A percentile compares a stretch with the other conserved stretches of the same genome.
Evolutionary conservation across 2,113 vertebrate genomes (phyloP).

Genomic region (Lucifuga dentata): DNA sequence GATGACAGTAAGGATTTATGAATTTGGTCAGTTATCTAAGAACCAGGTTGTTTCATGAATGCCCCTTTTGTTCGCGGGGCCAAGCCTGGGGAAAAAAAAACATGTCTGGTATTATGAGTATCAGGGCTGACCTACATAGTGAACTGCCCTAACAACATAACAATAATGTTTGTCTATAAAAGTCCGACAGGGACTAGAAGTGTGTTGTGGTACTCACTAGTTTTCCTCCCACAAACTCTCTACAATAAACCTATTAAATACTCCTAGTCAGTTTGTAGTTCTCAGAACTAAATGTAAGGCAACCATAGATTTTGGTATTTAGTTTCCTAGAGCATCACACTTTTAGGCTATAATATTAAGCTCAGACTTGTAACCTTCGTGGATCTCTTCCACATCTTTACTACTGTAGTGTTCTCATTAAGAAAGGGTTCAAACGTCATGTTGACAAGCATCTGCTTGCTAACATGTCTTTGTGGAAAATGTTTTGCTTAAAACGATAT

Average conservation of each 20-base stretch:
- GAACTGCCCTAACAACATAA: not conserved
- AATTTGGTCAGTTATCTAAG: conserved; percentile 62
- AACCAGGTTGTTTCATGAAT: conserved; percentile 59
- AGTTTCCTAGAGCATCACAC: too few species aligned
- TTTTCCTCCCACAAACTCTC: too few species aligned
- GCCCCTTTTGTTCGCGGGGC: conserved; percentile 48
- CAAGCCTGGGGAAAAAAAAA: conserved; percentile 29
- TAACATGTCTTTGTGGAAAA: not conserved
- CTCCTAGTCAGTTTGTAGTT: not conserved
- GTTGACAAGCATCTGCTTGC: conserved; percentile 24
- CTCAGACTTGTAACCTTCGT: too few species aligned
- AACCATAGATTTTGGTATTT: too few species aligned
- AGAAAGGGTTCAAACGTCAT: conserved; percentile 43
- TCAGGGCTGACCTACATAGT: conserved; percentile 54
- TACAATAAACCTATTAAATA: not conserved
- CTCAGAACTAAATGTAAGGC: not conserved
- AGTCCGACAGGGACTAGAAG: not conserved
- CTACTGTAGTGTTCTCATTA: not conserved
- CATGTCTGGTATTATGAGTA: conserved; percentile 56
- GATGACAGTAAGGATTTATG: conserved; percentile 60
- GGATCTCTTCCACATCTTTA: too few species aligned
- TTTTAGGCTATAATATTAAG: too few species aligned
- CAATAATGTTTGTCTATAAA: not conserved
- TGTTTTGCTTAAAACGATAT: too few species aligned
- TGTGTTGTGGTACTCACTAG: conserved; percentile 2